Conservation (phyloP, 2,797 vertebrate genomes). For the Lagocephalus sceleratus region DNA sequence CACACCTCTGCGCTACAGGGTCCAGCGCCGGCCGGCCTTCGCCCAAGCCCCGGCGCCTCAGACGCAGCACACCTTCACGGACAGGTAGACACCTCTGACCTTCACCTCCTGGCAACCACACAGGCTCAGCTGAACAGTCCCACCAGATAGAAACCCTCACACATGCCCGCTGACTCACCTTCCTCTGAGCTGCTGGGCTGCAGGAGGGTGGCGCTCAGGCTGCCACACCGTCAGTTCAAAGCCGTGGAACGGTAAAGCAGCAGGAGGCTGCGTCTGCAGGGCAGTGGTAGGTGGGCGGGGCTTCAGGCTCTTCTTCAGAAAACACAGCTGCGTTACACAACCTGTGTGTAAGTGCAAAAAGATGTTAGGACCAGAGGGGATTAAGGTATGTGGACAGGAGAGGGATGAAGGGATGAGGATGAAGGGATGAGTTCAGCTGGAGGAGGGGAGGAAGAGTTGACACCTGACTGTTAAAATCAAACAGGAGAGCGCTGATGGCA, state of each 20-base stretch:
- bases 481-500: no score
- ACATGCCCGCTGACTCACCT: no score
- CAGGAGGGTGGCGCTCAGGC: not conserved
- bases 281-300: constrained; percentile 47
- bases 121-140: no score
- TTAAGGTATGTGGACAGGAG: constrained; percentile 67
- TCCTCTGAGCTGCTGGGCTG: constrained; percentile 36
- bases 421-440: not conserved
- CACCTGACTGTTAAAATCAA: not conserved
- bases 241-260: constrained; percentile 13
- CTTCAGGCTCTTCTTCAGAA: constrained; percentile 66
- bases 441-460: not conserved
- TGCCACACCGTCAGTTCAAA: constrained; percentile 23
- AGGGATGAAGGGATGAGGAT: constrained; percentile 56
- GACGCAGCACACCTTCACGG: constrained; percentile 75
- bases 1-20: constrained; percentile 78
- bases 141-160: no score
- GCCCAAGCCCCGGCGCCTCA: constrained; percentile 61
- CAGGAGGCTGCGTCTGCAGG: constrained; percentile 30
- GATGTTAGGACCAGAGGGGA: constrained; percentile 70
- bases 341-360: constrained; percentile 73
- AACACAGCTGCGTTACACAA: constrained; percentile 70
- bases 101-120: no score
- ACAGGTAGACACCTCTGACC: constrained; percentile 79
- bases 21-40: constrained; percentile 83